phyloP scores from a whole-genome alignment of 2,113 vertebrate species.

The Ahaetulla prasina region DNA sequence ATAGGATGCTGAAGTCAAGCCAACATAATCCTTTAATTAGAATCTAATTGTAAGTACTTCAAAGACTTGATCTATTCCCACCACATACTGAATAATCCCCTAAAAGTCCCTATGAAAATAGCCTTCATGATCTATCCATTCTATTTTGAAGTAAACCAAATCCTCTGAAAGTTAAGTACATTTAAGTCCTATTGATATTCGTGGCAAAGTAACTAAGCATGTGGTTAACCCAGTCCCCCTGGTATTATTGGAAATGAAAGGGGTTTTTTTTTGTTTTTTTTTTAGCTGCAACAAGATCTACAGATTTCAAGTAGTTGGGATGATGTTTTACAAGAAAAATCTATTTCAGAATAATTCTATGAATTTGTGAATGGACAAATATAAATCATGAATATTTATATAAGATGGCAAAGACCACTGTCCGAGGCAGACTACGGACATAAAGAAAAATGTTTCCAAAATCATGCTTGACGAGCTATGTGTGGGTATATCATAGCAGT shows the following conservation, averaged over 20 bases:
- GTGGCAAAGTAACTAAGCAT: constrained; percentile 31
- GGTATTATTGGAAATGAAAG: neutral
- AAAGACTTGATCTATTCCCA: constrained; percentile 39
- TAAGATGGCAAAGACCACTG: neutral
- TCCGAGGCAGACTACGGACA: neutral
- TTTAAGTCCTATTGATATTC: constrained; percentile 9
- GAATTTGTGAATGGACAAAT: neutral
- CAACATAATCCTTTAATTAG: constrained; percentile 31
- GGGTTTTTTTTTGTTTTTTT: neutral
- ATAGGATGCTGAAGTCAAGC: neutral
- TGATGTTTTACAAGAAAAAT: neutral
- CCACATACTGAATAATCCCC: constrained; percentile 39
- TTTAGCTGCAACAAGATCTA: neutral
- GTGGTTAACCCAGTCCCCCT: neutral
- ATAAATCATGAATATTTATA: neutral
- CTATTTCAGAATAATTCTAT: neutral
- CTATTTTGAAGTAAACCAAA: constrained; percentile 12
- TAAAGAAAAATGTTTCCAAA: neutral
- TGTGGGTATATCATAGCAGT: neutral
- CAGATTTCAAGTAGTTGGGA: constrained; percentile 6
- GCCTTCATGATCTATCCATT: constrained; percentile 18
- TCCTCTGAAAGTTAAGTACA: neutral
- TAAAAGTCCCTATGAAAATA: constrained; percentile 37
- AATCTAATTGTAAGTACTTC: constrained; percentile 20
- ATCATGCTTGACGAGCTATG: neutral